Conservation (phyloP, 2,888 invertebrate species). For the Patella ulyssiponensis region DNA sequence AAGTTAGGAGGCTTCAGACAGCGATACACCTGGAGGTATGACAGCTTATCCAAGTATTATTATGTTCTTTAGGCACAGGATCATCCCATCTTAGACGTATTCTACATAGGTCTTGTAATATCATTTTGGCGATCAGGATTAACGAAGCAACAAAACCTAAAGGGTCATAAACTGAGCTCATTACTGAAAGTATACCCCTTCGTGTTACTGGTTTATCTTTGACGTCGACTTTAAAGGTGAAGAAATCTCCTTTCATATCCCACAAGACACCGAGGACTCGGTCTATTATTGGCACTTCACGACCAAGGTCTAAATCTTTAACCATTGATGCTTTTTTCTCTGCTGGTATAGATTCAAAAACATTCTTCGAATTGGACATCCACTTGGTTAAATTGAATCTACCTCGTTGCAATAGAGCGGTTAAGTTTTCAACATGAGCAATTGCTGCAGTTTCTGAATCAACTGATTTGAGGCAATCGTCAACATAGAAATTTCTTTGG, state of each 20-base stretch:
- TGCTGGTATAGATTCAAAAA: conserved; percentile 2
- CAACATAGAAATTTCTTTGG: conserved; percentile 14
- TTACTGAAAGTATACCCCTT: neutral
- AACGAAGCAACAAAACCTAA: conserved; percentile 8
- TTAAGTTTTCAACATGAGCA: neutral
- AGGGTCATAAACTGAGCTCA: neutral
- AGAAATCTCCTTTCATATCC: conserved; percentile 14
- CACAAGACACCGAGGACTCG: conserved; percentile 20
- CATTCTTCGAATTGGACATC: neutral
- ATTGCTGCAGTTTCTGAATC: neutral
- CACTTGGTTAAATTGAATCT: conserved; percentile 8
- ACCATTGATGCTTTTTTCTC: neutral
- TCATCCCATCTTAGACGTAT: conserved; percentile 24
- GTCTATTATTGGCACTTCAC: conserved; percentile 3
- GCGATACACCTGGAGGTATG: conserved; percentile 1
- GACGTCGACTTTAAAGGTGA: conserved; percentile 12
- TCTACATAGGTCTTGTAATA: conserved; percentile 2
- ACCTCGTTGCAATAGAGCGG: too few species aligned
- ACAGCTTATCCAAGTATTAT: neutral
- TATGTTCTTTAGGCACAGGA: conserved; percentile 10
- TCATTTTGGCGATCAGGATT: conserved; percentile 11
- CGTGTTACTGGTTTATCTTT: conserved; percentile 1
- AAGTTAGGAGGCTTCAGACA: conserved; percentile 18
- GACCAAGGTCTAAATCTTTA: neutral
- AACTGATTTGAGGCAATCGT: conserved; percentile 14